Evolutionary conservation across 2,888 invertebrate species (phyloP).

Genomic region (Lingula anatina): DNA sequence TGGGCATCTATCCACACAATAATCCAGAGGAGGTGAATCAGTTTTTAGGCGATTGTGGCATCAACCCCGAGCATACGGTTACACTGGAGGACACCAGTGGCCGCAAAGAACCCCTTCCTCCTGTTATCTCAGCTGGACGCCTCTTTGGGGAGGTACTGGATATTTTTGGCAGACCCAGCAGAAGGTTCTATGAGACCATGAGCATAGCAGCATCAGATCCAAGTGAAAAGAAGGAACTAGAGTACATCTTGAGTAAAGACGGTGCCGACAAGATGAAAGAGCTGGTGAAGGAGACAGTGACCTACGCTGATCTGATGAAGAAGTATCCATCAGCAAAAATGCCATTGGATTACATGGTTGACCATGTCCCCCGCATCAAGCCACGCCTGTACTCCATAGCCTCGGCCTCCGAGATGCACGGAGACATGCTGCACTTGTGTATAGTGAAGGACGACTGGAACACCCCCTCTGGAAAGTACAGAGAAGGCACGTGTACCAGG

Average conservation of each 20-base stretch:
- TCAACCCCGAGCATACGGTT: constrained; percentile 10
- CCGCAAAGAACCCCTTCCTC: constrained; percentile 18
- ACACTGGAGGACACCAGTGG: constrained; percentile 12
- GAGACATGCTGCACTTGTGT: constrained; percentile 16
- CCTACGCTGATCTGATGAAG: constrained; percentile 18
- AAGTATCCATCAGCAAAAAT: constrained; percentile 13
- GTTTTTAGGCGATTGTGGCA: constrained; percentile 12
- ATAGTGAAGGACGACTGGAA: constrained; percentile 20
- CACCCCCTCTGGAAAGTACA: constrained; percentile 10
- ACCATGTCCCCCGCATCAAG: constrained; percentile 18
- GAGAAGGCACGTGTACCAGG: constrained; percentile 11
- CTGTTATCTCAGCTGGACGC: constrained; percentile 7
- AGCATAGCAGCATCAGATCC: constrained; percentile 12
- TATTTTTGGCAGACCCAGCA: constrained; percentile 14
- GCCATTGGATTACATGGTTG: constrained; percentile 15
- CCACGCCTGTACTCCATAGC: constrained; percentile 20
- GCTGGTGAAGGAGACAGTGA: constrained; percentile 11
- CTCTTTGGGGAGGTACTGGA: constrained; percentile 19
- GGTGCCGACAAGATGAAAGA: constrained; percentile 8
- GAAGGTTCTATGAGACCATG: constrained; percentile 17
- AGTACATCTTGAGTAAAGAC: constrained; percentile 13
- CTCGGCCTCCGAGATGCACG: constrained; percentile 14
- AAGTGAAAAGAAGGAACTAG: constrained; percentile 12
- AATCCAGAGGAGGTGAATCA: constrained; percentile 12
- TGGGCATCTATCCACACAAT: constrained; percentile 20